Conservation (phyloP, 2,113 vertebrate species). For the Ursus arctos region DNA sequence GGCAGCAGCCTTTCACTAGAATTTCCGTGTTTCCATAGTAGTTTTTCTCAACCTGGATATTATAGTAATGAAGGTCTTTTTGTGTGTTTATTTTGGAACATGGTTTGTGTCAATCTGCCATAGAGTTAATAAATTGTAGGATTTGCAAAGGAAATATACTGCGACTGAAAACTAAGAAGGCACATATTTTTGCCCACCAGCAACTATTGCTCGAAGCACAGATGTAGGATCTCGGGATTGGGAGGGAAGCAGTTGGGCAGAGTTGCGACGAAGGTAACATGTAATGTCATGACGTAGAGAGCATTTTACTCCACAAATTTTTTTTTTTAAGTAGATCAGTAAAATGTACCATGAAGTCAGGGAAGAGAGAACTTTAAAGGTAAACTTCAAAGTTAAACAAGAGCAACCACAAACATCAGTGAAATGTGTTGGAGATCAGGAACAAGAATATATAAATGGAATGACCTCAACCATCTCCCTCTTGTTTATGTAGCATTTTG, state of each 20-base stretch:
- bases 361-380: slow-evolving; percentile 34
- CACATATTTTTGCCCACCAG: slow-evolving; percentile 47
- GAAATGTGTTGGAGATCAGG: slow-evolving; percentile 49
- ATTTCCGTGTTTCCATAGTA: slow-evolving; percentile 36
- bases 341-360: neutral
- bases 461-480: neutral
- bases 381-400: slow-evolving; percentile 69
- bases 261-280: slow-evolving; percentile 29
- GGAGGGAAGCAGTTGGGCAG: neutral
- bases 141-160: slow-evolving; percentile 78
- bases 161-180: slow-evolving; percentile 66
- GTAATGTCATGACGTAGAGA: neutral
- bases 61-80: slow-evolving; percentile 62
- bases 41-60: slow-evolving; percentile 65
- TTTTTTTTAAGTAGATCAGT: neutral
- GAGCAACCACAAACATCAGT: neutral
- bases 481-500: neutral
- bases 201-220: neutral
- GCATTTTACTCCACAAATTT: neutral
- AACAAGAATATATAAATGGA: neutral
- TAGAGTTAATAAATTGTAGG: slow-evolving; percentile 68
- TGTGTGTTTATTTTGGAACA: slow-evolving; percentile 70
- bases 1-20: neutral
- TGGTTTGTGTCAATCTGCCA: slow-evolving; percentile 65
- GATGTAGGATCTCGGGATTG: slow-evolving; percentile 32